Evolutionary conservation across 2,888 invertebrate genomes (phyloP), one percentile per base, ranked within the genome.

Genomic region (Platycnemis pennipes): DNA sequence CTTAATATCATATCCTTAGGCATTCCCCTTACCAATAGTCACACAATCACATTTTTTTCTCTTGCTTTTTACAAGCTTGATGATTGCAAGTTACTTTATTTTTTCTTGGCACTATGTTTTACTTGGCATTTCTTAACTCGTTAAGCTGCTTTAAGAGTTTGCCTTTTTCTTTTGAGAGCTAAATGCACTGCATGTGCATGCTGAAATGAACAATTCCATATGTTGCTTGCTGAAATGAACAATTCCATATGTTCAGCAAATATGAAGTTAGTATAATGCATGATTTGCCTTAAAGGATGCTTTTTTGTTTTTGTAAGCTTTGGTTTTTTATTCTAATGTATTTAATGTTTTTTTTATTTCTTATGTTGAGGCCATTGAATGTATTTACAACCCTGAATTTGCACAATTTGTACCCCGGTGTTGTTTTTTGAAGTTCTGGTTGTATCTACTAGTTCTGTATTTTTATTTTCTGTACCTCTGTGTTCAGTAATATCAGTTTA

Each of bases 11-110:
- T 77, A 37, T 37, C 77, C 77, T 77, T 77, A 77, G 77, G 77
- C 77, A 77, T 77, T 77, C 11, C 77, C 77, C 77, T 77, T 37
- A 26, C 31, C 77, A 31, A 77, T 77, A 77, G 77, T 77, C 77
- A 77, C 77, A 77, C 77, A 77, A 77, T 77, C 37, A 37, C 77
- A 77, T 77, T 77, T 77, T n/a, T 49, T 37, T 37, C 31, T 77
- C 77, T 13, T 77, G 77, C 77, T 77, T 77, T 77, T 31, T 77
- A 31, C 13, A 31, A 77, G 37, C 37, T n/a, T 37, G 4, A 77
- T 63, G 77, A 22, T 16, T 77, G 31, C 37, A 37, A 26, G 26
- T 16, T 77, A 37, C 37, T 77, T 77, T 16, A 37, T 77, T 77
- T 31, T 37, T 37, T 63, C 22, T 77, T 37, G 77, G 37, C 26